Conservation (phyloP, 2,797 vertebrate genomes). For the Toxotes lorentzi region DNA sequence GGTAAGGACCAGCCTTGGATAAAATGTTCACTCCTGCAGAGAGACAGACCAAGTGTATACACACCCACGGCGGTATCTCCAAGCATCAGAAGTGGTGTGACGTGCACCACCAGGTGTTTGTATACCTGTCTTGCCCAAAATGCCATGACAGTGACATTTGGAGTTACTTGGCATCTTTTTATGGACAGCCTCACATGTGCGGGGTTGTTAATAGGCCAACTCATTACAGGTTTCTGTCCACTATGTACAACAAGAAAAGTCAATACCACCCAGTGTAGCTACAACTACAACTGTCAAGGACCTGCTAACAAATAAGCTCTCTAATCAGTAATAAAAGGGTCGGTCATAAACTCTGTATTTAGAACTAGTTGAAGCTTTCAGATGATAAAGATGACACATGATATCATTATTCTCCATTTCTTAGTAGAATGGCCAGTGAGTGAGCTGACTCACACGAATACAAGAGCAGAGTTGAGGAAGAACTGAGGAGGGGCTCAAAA, state of each 20-base stretch:
- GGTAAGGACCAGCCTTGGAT: neutral
- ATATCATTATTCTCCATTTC: constrained; percentile 22
- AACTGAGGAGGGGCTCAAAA: constrained; percentile 38
- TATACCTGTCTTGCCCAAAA: neutral
- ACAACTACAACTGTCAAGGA: constrained; percentile 5
- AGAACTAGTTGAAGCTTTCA: constrained; percentile 30
- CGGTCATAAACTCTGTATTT: neutral
- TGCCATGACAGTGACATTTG: neutral
- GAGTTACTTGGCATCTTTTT: neutral
- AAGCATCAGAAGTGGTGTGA: neutral
- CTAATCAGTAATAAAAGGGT: neutral
- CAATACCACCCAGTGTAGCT: neutral
- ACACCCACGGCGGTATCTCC: neutral
- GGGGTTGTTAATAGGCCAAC: neutral
- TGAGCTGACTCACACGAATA: constrained; percentile 48
- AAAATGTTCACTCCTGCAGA: neutral
- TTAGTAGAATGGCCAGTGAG: constrained; percentile 19
- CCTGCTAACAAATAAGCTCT: neutral
- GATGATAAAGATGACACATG: constrained; percentile 8
- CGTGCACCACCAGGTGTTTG: neutral
- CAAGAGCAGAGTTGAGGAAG: constrained; percentile 18
- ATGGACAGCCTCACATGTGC: neutral
- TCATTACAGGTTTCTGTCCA: neutral
- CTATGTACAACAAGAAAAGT: neutral
- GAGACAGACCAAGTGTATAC: neutral